These are phyloP conservation scores for Sylvilagus bachmani DNA, from an alignment of 2,113 vertebrate genomes.

Conservation along the genomic window DNA sequence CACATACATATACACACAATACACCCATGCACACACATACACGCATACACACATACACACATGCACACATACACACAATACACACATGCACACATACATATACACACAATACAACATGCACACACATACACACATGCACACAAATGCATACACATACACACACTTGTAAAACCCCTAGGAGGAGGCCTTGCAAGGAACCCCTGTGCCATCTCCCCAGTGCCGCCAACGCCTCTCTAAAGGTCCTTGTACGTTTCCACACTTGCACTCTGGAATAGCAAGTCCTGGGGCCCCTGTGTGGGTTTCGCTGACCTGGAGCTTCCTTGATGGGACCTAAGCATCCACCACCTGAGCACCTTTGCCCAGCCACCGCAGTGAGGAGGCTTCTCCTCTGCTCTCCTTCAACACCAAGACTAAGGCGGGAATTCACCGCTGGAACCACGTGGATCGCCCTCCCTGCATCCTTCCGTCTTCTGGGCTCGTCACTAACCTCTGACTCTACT, in stretches of 20 bases:
- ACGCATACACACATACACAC: too few species aligned
- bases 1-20: neutral
- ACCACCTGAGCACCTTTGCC: neutral
- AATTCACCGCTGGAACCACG: too few species aligned
- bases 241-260: neutral
- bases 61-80: too few species aligned
- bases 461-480: slow-evolving; percentile 10
- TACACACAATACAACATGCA: too few species aligned
- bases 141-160: too few species aligned
- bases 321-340: neutral
- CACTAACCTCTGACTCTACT: neutral
- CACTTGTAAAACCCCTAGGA: neutral
- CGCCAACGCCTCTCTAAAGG: neutral
- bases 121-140: too few species aligned
- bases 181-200: neutral
- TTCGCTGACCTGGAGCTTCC: neutral
- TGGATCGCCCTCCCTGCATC: neutral
- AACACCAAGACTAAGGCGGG: too few species aligned
- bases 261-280: neutral
- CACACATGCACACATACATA: too few species aligned
- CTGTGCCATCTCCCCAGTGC: neutral
- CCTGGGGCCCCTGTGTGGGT: neutral
- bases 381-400: neutral
- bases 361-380: neutral
- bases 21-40: too few species aligned